Evolutionary conservation across 2,113 vertebrate species (phyloP).

Genomic region (Cygnus atratus): DNA sequence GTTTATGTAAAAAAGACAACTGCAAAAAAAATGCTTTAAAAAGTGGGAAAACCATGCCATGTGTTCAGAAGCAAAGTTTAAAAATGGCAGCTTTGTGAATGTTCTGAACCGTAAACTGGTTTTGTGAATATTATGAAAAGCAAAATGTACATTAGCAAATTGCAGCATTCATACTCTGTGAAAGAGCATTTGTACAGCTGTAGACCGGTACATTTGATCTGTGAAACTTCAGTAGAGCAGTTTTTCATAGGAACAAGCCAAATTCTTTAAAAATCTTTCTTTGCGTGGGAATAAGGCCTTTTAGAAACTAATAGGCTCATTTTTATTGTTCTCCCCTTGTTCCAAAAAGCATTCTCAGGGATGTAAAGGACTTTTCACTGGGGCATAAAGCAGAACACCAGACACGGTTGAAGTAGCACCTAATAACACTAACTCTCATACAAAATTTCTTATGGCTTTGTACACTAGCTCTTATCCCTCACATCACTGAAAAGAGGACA

Average conservation of each 20-base stretch:
- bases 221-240: constrained; percentile 33
- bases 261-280: constrained; percentile 27
- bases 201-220: constrained; percentile 48
- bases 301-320: background rate
- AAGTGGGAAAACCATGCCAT: constrained; percentile 19
- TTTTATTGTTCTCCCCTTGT: constrained; percentile 23
- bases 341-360: background rate
- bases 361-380: constrained; percentile 28
- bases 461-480: background rate
- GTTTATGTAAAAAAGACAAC: constrained; percentile 34
- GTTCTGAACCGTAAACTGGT: constrained; percentile 52
- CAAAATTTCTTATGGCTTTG: background rate
- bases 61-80: constrained; percentile 43
- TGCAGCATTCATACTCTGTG: constrained; percentile 65
- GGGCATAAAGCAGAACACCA: constrained; percentile 22
- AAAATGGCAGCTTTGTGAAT: constrained; percentile 58
- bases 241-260: constrained; percentile 47
- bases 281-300: constrained; percentile 10
- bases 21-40: background rate
- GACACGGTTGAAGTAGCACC: background rate
- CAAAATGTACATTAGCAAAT: constrained; percentile 67
- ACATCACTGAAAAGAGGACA: background rate
- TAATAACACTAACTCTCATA: background rate
- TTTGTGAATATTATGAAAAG: constrained; percentile 71
- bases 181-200: constrained; percentile 70